These are phyloP conservation scores for Lochmaea crataegi DNA, from an alignment of 2,888 invertebrate species.

Conservation along the genomic window DNA sequence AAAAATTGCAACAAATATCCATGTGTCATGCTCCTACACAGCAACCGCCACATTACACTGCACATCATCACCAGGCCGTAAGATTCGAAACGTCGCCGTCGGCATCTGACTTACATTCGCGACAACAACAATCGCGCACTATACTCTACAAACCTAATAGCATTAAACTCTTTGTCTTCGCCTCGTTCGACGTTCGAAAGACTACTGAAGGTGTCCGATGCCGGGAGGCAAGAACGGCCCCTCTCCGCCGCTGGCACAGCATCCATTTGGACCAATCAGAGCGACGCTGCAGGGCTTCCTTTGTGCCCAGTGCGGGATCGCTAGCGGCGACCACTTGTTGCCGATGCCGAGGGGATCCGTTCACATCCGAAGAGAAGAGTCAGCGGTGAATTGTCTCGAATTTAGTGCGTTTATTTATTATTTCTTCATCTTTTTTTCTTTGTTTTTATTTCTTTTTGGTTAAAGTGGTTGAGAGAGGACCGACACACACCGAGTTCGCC, in stretches of 20 bases:
- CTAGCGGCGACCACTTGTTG: slow-evolving; percentile 57
- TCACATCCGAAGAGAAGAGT: slow-evolving; percentile 30
- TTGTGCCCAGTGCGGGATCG: slow-evolving; percentile 52
- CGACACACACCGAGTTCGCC: slow-evolving; percentile 15
- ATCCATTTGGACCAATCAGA: slow-evolving; percentile 62
- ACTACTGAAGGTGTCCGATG: slow-evolving; percentile 63
- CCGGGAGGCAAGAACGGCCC: slow-evolving; percentile 47
- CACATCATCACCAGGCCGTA: slow-evolving; percentile 64
- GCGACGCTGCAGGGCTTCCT: slow-evolving; percentile 52
- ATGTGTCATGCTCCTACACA: slow-evolving; percentile 68
- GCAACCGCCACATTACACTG: slow-evolving; percentile 67
- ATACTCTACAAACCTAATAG: slow-evolving; percentile 26
- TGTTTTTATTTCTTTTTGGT: slow-evolving; percentile 17
- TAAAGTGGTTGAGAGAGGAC: slow-evolving; percentile 27
- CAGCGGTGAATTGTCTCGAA: slow-evolving; percentile 39
- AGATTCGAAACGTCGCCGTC: slow-evolving; percentile 52
- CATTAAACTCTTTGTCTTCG: slow-evolving; percentile 27
- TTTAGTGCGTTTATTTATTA: slow-evolving; percentile 38
- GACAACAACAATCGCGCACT: slow-evolving; percentile 19
- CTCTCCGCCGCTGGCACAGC: slow-evolving; percentile 58
- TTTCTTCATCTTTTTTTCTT: slow-evolving; percentile 27
- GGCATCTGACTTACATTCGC: slow-evolving; percentile 46
- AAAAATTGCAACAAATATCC: slow-evolving; percentile 68
- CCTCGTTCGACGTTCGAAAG: slow-evolving; percentile 58
- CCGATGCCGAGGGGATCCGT: slow-evolving; percentile 40